Evolutionary conservation across 2,888 invertebrate species (phyloP).

Genomic region (Calephelis perditalis): DNA sequence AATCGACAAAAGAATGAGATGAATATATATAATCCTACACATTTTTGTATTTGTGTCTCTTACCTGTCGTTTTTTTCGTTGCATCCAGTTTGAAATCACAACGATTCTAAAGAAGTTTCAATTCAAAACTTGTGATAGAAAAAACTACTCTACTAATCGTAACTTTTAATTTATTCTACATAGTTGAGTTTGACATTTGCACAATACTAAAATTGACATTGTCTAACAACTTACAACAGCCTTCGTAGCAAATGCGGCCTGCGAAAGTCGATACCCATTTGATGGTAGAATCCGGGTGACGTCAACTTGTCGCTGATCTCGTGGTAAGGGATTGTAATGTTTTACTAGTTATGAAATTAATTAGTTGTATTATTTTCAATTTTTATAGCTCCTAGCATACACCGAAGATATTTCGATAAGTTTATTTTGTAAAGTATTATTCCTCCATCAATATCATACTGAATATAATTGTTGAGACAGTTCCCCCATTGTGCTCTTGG

Average conservation of each 20-base stretch:
- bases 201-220: background rate
- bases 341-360: slow-evolving; percentile 77
- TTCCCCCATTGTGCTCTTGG: slow-evolving; percentile 40
- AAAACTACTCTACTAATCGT: no score
- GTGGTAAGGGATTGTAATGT: slow-evolving; percentile 77
- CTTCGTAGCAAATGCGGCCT: slow-evolving; percentile 17
- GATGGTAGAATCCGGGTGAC: slow-evolving; percentile 53
- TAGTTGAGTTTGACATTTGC: no score
- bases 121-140: no score
- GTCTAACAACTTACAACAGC: background rate
- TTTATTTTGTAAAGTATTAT: slow-evolving; percentile 75
- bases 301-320: slow-evolving; percentile 73
- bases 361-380: slow-evolving; percentile 78
- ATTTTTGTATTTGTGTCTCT: no score
- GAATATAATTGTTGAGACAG: slow-evolving; percentile 39
- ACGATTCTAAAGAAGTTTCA: no score
- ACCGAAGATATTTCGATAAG: slow-evolving; percentile 79
- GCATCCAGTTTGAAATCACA: no score
- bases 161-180: no score
- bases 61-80: no score
- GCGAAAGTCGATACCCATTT: slow-evolving; percentile 15
- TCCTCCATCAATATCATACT: slow-evolving; percentile 77
- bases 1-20: no score
- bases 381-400: slow-evolving; percentile 78
- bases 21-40: no score